Base-by-base conservation (phyloP, 2,797 vertebrate species). In the Chaunax sp. region DNA sequence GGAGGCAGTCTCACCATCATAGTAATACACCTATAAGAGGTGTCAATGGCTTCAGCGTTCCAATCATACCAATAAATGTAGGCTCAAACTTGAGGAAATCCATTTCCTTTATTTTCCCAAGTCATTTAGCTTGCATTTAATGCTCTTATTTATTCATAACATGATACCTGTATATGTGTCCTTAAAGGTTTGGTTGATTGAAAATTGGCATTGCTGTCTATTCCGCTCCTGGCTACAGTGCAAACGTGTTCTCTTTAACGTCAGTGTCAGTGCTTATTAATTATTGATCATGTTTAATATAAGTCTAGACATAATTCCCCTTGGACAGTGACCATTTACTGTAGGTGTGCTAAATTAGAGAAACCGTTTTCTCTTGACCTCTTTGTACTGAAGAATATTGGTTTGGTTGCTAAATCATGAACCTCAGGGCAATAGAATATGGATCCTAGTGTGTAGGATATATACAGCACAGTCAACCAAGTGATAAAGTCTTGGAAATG, bases 271-370 rank as follows among this genome's bases (percentile, higher is more conserved):
- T 44, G n/a, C 56, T 19, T 72, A 70, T 90, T 78, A 84, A 87
- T 90, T 86, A 90, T 90, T 87, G 64, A 92, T 84, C 62, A 50
- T 57, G 62, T 64, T 62, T 68, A 69, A 74, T 81, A 75, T 43
- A 77, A 65, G 35, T 62, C 41, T 26, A 25, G 38, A 52, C 22
- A 28, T 82, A 86, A 83, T 85, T 89, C 77, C 81, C 78, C 33
- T 60, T 64, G 85, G 87, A 80, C 28, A 14, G 1, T 40, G 10
- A 14, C 53, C 69, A 79, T 69, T 77, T 82, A 59, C 61, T 67
- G 19, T 51, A 65, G 64, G 51, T 57, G 64, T 72, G 80, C 78
- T 71, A 78, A 86, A 64, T 82, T 23, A 47, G 72, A 63, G 51
- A 77, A 84, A 72, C 40, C 35, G 44, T 23, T 3, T 60, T 72